Base-by-base conservation (phyloP, 2,113 vertebrate genomes). In the Sterna hirundo region DNA sequence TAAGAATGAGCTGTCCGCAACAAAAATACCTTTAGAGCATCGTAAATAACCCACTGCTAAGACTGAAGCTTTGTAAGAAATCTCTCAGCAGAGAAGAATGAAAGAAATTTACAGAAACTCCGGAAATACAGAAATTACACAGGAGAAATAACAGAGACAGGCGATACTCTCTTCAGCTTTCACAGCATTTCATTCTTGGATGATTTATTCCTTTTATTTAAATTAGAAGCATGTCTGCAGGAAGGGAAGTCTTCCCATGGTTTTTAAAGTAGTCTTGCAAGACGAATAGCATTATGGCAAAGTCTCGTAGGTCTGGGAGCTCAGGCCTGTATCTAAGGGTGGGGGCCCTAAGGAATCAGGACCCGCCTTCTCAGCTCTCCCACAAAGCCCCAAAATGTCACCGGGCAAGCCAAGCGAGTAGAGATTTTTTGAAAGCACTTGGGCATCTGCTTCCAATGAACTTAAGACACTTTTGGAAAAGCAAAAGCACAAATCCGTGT, bases 361-460 rank as follows among this genome's bases (percentile, higher is more conserved):
- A 21, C 4, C 13, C 8, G 13, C 18, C 38, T 58, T 18, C 47
- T 34, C 38, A 61, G 5, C 1, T 6, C n/a, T 32, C 52, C 57
- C 20, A 10, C n/a, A 51, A 25, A 16, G 13, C 17, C 84, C 49
- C 32, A 0, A 61, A 21, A 26, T 6, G 55, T 70, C 80, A 18
- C n/a, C 0, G 7, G 42, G 14, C 19, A 80, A 86, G 7, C 30
- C 51, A 32, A 0, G 15, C 0, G 2, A 38, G 34, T 4, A 54
- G 51, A 75, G 42, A 5, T 71, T 62, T 58, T 65, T 23, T 25
- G 22, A 26, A 62, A 65, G 21, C 32, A 7, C 17, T n/a, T 47
- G 27, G 9, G 17, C 74, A 27, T 6, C 75, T 54, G 3, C 27
- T 83, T 68, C 47, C 51, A 34, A 7, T 5, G 47, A 66, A 16